Evolutionary conservation across 2,888 invertebrate species (phyloP), one percentile per base, ranked within the genome.

Genomic region (Cephus pygmeus): DNA sequence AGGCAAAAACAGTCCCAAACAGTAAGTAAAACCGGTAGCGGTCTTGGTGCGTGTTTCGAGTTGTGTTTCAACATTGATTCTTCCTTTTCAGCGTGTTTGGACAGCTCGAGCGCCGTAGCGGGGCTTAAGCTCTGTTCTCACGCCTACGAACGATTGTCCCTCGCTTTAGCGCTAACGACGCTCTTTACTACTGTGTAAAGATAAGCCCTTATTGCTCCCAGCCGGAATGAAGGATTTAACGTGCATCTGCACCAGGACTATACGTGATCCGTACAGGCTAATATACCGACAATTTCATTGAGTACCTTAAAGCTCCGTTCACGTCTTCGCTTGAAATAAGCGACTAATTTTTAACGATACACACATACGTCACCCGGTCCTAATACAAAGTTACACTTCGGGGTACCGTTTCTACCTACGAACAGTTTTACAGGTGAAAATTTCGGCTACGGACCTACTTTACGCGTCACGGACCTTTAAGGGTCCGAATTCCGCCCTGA

Each of bases 161-260:
- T 79, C 71, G 71, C 71, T 71, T 71, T 12, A 83, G 84, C 82
- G 84, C 86, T 86, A 88, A 86, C 86, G 86, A 85, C 85, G 85
- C 85, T 84, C 86, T 87, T 85, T 86, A 82, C 86, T 86, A 87
- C 86, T 87, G 85, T 86, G 84, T 84, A 85, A 83, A 88, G 88
- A 88, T 88, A 86, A 88, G 86, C 84, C 85, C 87, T 88, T 88
- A 88, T 88, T 88, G 87, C 87, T 84, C 84, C 84, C 85, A 81
- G 84, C 84, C 80, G 83, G 73, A 82, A 81, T 77, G 75, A 79
- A 77, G 80, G 82, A 81, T 84, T 71, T 71, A 71, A 31, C 31
- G 71, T 71, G 56, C 56, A 56, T 56, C 56, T 56, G 23, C 23
- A 56, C 56, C 15, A 56, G 23, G 56, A 15, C 23, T 56, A 23